These are phyloP conservation scores for Crypturellus undulatus DNA, from an alignment of 2,113 vertebrate genomes.

Conservation along the genomic window DNA sequence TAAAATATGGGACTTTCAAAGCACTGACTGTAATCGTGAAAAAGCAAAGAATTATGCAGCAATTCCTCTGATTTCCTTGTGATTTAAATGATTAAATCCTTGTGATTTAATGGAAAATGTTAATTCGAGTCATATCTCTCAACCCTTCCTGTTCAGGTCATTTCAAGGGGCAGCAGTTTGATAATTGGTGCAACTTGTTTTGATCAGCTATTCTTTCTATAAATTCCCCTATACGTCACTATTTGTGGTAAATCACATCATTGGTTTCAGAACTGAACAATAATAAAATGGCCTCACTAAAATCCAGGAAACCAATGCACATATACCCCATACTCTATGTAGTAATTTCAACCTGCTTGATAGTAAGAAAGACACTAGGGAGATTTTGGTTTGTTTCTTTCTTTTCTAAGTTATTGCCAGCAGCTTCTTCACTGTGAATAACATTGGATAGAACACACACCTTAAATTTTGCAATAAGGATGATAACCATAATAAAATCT, in stretches of 20 bases:
- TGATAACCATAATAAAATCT: neutral
- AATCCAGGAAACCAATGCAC: neutral
- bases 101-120: neutral
- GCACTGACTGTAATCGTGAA: neutral
- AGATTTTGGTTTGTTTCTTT: neutral
- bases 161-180: neutral
- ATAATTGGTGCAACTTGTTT: neutral
- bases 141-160: neutral
- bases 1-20: neutral
- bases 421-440: neutral
- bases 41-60: neutral
- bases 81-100: too few species aligned
- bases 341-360: neutral
- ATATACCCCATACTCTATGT: neutral
- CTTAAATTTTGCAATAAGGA: slow-evolving; percentile 1
- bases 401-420: neutral
- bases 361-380: neutral
- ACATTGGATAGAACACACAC: neutral
- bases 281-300: neutral
- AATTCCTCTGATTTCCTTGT: neutral
- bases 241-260: neutral
- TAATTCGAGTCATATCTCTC: slow-evolving; percentile 64
- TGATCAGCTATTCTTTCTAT: neutral
- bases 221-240: neutral
- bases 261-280: neutral